These are phyloP conservation scores for Sebastolobus alascanus DNA, from an alignment of 2,797 vertebrate species.

Conservation along the genomic window DNA sequence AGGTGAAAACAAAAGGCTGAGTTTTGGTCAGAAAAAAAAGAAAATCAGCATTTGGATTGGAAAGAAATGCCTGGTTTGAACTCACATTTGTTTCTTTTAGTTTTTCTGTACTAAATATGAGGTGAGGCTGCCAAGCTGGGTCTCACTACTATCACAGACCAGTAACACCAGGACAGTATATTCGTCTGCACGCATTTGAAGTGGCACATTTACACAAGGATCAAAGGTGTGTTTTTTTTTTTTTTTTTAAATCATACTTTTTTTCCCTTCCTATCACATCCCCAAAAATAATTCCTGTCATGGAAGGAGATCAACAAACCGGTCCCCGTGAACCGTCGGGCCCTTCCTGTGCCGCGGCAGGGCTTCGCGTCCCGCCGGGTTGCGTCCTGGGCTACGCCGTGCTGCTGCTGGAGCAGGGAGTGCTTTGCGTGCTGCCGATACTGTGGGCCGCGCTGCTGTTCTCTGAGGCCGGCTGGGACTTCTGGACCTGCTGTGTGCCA, in stretches of 20 bases:
- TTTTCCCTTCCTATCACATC: slow-evolving; percentile 38
- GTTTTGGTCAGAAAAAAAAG: slow-evolving; percentile 24
- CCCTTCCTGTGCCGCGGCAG: slow-evolving; percentile 39
- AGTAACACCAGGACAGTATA: slow-evolving; percentile 75
- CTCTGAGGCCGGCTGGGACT: slow-evolving; percentile 89
- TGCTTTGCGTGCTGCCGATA: slow-evolving; percentile 97
- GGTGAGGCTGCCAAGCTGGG: slow-evolving; percentile 33
- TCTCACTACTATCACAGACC: slow-evolving; percentile 35
- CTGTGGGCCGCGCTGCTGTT: slow-evolving; percentile 97
- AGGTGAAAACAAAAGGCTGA: slow-evolving; percentile 58
- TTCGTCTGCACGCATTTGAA: slow-evolving; percentile 56
- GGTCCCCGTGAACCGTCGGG: slow-evolving; percentile 54
- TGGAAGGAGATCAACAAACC: slow-evolving; percentile 56
- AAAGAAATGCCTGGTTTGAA: slow-evolving; percentile 69
- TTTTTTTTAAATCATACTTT: slow-evolving; percentile 29
- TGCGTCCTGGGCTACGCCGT: slow-evolving; percentile 84
- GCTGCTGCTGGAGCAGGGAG: slow-evolving; percentile 97
- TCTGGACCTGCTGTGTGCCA: slow-evolving; percentile 87
- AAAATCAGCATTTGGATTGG: slow-evolving; percentile 75
- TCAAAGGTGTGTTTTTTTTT: slow-evolving; percentile 15
- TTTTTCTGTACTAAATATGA: slow-evolving; percentile 28
- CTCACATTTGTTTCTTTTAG: slow-evolving; percentile 48
- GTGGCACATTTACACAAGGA: slow-evolving; percentile 32
- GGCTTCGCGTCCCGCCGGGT: background rate
- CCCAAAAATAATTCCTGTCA: slow-evolving; percentile 63